A percentile compares a stretch with the other conserved stretches of the same genome.
Conservation (phyloP, 2,797 vertebrate genomes). For the Centroberyx gerrardi region DNA sequence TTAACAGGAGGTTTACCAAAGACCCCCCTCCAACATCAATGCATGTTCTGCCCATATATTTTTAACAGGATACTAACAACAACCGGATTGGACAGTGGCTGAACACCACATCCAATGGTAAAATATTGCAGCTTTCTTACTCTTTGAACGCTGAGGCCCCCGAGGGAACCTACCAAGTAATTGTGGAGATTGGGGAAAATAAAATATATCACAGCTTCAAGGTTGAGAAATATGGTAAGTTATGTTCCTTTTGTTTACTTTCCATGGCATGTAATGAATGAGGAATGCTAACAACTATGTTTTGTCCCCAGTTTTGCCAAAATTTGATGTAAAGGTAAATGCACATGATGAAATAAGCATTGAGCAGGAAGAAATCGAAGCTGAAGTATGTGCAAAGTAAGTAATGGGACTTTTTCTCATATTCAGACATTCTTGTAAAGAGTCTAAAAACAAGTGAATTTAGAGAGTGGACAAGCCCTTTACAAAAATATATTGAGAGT, state of each 20-base stretch:
- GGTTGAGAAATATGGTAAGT: constrained; percentile 85
- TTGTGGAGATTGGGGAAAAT: not conserved
- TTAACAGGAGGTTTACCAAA: too few species aligned
- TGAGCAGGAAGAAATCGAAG: constrained; percentile 41
- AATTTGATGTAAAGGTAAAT: constrained; percentile 66
- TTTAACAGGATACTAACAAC: constrained; percentile 72
- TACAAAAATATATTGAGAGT: not conserved
- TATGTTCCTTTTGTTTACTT: not conserved
- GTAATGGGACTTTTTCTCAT: constrained; percentile 20
- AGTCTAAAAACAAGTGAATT: not conserved
- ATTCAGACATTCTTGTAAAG: not conserved
- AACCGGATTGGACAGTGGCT: constrained; percentile 86
- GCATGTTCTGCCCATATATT: not conserved
- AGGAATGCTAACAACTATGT: not conserved
- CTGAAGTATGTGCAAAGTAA: constrained; percentile 72
- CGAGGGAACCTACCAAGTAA: constrained; percentile 74
- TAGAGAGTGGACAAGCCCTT: not conserved
- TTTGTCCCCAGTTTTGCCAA: constrained; percentile 73
- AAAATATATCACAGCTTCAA: constrained; percentile 66
- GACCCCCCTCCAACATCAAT: not conserved
- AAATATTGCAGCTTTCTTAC: constrained; percentile 82
- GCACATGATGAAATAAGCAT: constrained; percentile 36
- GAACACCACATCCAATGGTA: constrained; percentile 64
- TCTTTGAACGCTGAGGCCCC: constrained; percentile 81
- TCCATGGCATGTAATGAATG: not conserved